These are phyloP conservation scores for Dendronephthya gigantea DNA, from an alignment of 64 coral and sea anemone genomes.

Conservation along the genomic window DNA sequence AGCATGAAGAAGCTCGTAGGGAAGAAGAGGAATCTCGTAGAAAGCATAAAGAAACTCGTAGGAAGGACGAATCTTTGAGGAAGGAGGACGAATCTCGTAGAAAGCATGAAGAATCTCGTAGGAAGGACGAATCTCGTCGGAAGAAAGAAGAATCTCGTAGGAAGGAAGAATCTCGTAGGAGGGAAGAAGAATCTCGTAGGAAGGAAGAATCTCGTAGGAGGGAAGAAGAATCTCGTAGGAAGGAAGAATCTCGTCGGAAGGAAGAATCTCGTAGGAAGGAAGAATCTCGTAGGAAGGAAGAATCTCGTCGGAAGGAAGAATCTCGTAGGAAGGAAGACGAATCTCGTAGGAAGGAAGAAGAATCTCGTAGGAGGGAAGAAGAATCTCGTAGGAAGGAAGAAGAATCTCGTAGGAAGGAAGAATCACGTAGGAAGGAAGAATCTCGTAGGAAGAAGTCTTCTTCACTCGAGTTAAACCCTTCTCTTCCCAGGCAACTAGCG, in stretches of 20 bases:
- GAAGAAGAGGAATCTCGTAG: too few relatives aligned
- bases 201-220: background rate
- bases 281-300: background rate
- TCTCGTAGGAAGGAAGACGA: background rate
- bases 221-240: too few relatives aligned
- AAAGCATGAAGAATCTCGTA: too few relatives aligned
- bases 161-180: background rate
- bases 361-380: background rate
- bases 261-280: too few relatives aligned
- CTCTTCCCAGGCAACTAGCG: too few relatives aligned
- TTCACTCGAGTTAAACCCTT: too few relatives aligned
- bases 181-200: background rate
- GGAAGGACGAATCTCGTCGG: background rate
- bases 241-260: background rate
- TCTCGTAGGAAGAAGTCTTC: background rate
- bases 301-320: background rate
- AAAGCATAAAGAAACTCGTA: background rate
- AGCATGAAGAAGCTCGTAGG: too few relatives aligned
- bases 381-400: too few relatives aligned
- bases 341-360: too few relatives aligned
- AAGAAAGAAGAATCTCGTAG: too few relatives aligned
- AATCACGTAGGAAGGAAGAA: background rate
- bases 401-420: background rate
- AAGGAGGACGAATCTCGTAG: background rate
- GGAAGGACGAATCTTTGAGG: background rate